phyloP scores from a whole-genome alignment of 2,797 vertebrate genomes.

The Premnoplex brunnescens region DNA sequence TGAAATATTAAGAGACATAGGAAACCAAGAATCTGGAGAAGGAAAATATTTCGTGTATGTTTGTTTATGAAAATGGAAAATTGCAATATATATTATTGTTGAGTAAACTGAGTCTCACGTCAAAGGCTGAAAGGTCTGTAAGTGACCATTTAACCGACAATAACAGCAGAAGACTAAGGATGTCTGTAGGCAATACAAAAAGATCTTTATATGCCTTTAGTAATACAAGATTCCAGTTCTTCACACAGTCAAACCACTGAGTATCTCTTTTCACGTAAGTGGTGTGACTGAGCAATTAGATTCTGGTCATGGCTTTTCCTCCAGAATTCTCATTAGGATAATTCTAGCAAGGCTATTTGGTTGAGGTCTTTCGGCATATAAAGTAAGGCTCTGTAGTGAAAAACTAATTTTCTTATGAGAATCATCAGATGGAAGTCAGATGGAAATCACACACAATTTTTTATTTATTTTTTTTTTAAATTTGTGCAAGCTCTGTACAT shows the following conservation, averaged over 20 bases:
- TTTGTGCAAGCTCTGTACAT: background rate
- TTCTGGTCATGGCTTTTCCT: background rate
- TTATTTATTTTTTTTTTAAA: background rate
- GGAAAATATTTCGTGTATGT: background rate
- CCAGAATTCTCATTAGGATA: background rate
- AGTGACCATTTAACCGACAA: background rate
- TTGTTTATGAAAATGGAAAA: background rate
- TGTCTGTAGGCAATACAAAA: background rate
- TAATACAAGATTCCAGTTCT: background rate
- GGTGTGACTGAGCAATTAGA: background rate
- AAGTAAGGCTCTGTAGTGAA: background rate
- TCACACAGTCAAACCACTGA: fast-evolving
- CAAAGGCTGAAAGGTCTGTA: background rate
- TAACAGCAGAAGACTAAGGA: background rate
- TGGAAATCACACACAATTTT: background rate
- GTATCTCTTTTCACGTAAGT: background rate
- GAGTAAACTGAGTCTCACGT: background rate
- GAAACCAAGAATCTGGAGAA: background rate
- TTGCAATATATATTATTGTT: background rate
- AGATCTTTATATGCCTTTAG: background rate
- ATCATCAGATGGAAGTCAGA: background rate
- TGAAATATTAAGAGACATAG: background rate
- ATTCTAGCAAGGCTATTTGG: background rate
- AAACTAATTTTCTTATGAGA: background rate
- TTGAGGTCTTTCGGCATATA: background rate